Conservation (phyloP, 2,113 vertebrate species). For the rat (Rattus norvegicus) region DNA sequence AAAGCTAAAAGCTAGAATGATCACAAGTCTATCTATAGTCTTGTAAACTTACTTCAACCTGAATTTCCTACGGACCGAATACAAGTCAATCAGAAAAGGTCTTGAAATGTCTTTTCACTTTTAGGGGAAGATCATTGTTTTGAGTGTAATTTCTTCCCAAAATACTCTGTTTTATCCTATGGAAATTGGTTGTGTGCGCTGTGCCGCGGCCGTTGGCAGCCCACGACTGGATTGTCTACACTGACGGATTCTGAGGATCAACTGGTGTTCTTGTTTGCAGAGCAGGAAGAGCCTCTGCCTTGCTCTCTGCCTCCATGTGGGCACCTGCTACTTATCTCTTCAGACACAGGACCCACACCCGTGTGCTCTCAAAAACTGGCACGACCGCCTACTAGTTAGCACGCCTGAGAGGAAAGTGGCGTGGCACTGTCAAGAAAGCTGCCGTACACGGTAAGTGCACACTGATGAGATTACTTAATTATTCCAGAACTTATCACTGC, state of each 20-base stretch:
- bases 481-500: slow-evolving; percentile 23
- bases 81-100: slow-evolving; percentile 13
- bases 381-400: slow-evolving; percentile 32
- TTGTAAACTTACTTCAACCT: not conserved
- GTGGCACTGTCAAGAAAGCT: not conserved
- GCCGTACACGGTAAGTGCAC: not conserved
- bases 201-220: not conserved
- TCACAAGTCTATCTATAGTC: not conserved
- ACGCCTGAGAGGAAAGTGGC: not conserved
- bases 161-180: not conserved
- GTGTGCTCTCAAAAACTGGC: not conserved
- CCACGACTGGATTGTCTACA: not conserved
- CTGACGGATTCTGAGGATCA: fast-evolving
- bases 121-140: slow-evolving; percentile 21
- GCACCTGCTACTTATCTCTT: not conserved
- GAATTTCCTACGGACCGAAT: slow-evolving; percentile 42
- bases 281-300: not conserved
- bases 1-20: slow-evolving; percentile 11
- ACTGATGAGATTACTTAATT: slow-evolving; percentile 20
- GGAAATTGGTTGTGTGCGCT: not conserved
- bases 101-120: slow-evolving; percentile 39
- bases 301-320: not conserved
- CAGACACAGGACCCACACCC: not conserved
- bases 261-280: not conserved
- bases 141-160: not conserved